Percentiles rank a stretch among this genome's conserved stretches.
These are phyloP conservation scores for Hapalemur alaotrensis DNA, from an alignment of 2,797 vertebrate genomes.

Conservation along the genomic window DNA sequence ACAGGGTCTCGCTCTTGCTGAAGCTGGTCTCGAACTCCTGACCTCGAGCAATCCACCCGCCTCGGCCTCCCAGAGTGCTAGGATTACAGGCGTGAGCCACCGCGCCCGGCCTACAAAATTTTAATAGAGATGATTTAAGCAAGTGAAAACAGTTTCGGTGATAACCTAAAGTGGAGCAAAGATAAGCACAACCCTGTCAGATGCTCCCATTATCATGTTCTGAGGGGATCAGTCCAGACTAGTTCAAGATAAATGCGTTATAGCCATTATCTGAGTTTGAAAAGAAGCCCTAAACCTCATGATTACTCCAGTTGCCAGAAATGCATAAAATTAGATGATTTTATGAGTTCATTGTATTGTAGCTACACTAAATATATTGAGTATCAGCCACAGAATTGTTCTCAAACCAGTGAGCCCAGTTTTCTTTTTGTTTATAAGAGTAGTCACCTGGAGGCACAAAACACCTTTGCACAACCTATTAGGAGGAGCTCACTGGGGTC, in stretches of 20 bases:
- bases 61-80: no score
- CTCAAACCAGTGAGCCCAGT: not conserved
- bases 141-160: not conserved
- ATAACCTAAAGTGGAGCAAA: not conserved
- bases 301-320: not conserved
- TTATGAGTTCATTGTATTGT: not conserved
- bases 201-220: not conserved
- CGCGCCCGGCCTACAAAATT: no score
- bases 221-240: not conserved
- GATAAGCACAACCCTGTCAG: not conserved
- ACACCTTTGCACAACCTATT: not conserved
- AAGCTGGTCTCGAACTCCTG: no score
- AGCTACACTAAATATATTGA: not conserved
- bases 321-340: not conserved
- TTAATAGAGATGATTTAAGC: not conserved
- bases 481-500: not conserved
- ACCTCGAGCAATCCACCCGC: no score
- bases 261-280: not conserved
- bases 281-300: not conserved
- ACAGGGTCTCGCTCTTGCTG: no score
- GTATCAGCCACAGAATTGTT: not conserved
- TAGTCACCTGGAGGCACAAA: not conserved
- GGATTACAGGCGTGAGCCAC: no score
- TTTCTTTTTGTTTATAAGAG: not conserved
- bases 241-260: not conserved